These are phyloP conservation scores for Ptiloglossa arizonensis DNA, from an alignment of 1,140 invertebrate species.

Conservation along the genomic window DNA sequence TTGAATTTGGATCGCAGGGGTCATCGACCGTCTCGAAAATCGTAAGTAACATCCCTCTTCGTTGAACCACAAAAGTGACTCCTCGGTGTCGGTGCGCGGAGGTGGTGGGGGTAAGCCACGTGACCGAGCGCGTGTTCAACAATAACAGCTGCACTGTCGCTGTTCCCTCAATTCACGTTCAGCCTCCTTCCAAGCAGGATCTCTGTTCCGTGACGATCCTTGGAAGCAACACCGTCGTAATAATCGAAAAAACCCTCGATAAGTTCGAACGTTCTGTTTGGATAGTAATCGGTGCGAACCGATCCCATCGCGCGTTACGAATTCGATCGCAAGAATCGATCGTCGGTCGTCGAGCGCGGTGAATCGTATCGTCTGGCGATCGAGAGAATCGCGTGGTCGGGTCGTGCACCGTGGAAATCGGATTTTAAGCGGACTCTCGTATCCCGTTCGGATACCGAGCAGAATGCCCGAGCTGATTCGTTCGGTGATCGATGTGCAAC, in stretches of 20 bases:
- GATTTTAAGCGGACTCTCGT: background rate
- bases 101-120: constrained; percentile 38
- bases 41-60: background rate
- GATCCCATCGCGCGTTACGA: background rate
- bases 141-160: constrained; percentile 62
- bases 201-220: background rate
- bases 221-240: background rate
- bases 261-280: no score
- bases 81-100: background rate
- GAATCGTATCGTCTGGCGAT: background rate
- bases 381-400: background rate
- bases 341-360: background rate
- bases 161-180: constrained; percentile 62
- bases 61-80: background rate
- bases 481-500: constrained; percentile 37
- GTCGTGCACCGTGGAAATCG: background rate
- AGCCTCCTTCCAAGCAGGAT: constrained; percentile 49
- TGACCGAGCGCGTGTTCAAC: constrained; percentile 66
- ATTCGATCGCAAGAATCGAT: background rate
- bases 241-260: background rate
- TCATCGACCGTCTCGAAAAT: constrained; percentile 9
- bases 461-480: background rate
- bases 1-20: background rate
- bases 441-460: background rate
- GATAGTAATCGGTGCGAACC: background rate